Conservation (phyloP, 1,140 invertebrate genomes). For the Oedothorax gibbosus region DNA sequence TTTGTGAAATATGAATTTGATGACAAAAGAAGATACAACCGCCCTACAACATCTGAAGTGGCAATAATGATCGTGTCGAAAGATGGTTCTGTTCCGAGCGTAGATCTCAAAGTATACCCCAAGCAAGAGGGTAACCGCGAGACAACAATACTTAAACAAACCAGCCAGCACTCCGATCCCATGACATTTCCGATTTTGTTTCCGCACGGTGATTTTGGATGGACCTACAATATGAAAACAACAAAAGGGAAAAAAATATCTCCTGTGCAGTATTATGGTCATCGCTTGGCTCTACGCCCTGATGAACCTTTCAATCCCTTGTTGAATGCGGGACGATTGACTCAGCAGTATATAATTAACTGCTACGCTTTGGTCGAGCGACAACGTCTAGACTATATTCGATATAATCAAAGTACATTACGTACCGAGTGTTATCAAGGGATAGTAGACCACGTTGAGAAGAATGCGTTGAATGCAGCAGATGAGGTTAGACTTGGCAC, state of each 20-base stretch:
- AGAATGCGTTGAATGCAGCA: constrained; percentile 1
- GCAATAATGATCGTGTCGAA: too few species aligned
- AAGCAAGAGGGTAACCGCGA: too few species aligned
- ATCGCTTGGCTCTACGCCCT: neutral
- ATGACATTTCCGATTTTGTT: constrained; percentile 63
- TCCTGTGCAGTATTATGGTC: neutral
- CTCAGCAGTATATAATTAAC: constrained; percentile 60
- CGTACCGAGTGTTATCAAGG: neutral
- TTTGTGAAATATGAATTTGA: too few species aligned
- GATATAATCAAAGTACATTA: constrained; percentile 54
- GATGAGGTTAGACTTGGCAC: neutral
- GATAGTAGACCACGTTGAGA: too few species aligned
- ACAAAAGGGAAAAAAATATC: constrained; percentile 1
- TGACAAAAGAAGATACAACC: too few species aligned
- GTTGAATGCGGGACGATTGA: constrained; percentile 58
- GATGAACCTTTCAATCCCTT: constrained; percentile 63
- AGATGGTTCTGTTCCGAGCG: too few species aligned
- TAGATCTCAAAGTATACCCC: too few species aligned
- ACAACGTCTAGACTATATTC: constrained; percentile 41
- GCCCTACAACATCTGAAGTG: too few species aligned
- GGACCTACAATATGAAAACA: neutral
- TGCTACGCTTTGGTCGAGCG: constrained; percentile 52
- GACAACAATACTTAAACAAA: too few species aligned
- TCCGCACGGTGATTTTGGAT: constrained; percentile 61
- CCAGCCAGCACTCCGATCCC: too few species aligned